Percentiles rank a stretch among this genome's conserved stretches.
phyloP scores from a whole-genome alignment of 2,113 vertebrate genomes.

The Dolichotis patagonum region DNA sequence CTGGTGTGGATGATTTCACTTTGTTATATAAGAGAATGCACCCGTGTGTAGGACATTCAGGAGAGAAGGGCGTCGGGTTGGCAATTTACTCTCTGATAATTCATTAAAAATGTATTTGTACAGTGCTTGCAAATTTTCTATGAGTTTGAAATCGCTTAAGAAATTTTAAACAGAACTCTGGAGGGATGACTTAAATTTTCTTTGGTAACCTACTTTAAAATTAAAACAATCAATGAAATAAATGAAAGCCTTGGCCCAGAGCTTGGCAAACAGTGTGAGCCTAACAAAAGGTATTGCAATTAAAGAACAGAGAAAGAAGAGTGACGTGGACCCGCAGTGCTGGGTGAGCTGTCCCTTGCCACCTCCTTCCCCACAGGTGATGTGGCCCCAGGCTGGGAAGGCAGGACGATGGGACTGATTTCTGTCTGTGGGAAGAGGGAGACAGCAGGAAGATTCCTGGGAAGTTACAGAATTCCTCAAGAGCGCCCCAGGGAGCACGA shows the following conservation, averaged over 20 bases:
- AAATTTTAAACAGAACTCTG: neutral
- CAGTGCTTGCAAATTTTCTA: neutral
- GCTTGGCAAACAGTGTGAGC: neutral
- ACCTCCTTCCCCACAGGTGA: neutral
- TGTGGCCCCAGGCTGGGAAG: neutral
- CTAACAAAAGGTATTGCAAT: neutral
- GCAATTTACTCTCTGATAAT: constrained; percentile 30
- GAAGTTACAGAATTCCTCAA: neutral
- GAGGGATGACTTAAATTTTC: neutral
- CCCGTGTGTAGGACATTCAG: neutral
- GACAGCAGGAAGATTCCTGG: neutral
- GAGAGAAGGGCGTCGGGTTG: neutral
- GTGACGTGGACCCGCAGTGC: neutral
- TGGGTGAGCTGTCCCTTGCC: neutral
- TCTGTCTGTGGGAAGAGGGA: neutral
- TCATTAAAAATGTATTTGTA: neutral
- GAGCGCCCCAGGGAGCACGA: neutral
- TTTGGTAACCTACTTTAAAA: constrained; percentile 24
- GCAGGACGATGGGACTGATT: neutral
- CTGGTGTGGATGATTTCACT: neutral
- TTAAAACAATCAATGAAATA: neutral
- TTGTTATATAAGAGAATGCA: neutral
- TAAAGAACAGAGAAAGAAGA: neutral
- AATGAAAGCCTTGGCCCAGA: neutral
- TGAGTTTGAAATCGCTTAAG: neutral